Conservation (phyloP, 2,113 vertebrate species). For the Asarcornis scutulata region DNA sequence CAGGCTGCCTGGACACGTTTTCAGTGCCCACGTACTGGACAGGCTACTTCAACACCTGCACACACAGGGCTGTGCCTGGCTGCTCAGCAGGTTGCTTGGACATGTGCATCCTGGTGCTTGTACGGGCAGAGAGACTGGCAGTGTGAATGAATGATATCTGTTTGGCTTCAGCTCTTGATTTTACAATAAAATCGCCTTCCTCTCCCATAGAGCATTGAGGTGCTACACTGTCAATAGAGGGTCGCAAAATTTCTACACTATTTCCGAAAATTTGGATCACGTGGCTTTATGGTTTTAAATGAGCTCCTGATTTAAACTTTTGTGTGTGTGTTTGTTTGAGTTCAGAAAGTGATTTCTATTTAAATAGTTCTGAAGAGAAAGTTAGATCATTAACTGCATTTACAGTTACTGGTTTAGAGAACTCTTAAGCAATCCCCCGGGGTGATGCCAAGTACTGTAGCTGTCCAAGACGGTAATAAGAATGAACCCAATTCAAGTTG, state of each 20-base stretch:
- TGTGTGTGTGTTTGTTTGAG: not conserved
- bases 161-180: not conserved
- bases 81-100: not conserved
- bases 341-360: not conserved
- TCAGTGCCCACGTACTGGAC: not conserved
- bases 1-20: not conserved
- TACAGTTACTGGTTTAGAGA: not conserved
- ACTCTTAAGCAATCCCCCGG: not conserved
- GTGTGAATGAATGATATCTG: not conserved
- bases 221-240: not conserved
- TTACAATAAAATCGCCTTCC: not conserved
- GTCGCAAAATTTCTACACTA: not conserved
- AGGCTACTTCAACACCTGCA: not conserved
- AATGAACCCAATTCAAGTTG: not conserved
- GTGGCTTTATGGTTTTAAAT: not conserved
- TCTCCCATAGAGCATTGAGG: not conserved
- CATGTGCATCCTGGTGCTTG: not conserved
- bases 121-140: rapidly evolving
- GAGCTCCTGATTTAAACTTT: not conserved
- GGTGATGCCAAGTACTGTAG: not conserved
- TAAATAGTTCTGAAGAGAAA: not conserved
- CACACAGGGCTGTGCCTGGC: not conserved
- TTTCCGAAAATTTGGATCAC: not conserved
- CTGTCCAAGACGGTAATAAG: not conserved
- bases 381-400: not conserved